A percentile compares a stretch with the other conserved stretches of the same genome.
phyloP scores from a whole-genome alignment of 2,888 invertebrate species.

The Troilus luridus region DNA sequence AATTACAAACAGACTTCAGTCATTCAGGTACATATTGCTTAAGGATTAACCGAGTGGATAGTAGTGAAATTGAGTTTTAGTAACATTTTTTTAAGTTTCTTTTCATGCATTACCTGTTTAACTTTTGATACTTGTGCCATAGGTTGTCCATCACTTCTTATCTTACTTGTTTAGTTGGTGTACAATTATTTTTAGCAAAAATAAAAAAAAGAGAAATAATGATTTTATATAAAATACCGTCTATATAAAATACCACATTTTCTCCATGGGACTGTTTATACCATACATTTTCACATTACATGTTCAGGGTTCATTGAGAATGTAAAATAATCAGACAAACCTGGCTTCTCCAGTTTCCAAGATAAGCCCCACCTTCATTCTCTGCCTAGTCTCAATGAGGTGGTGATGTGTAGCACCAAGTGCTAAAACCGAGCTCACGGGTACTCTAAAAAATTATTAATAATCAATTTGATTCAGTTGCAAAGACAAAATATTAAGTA shows the following conservation, averaged over 20 bases:
- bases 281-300: too few relatives aligned
- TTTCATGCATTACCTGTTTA: too few relatives aligned
- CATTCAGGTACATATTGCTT: too few relatives aligned
- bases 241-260: not conserved
- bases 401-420: constrained; percentile 96
- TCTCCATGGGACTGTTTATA: too few relatives aligned
- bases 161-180: too few relatives aligned
- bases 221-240: not conserved
- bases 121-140: too few relatives aligned
- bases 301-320: not conserved
- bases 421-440: constrained; percentile 86
- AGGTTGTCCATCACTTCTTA: too few relatives aligned
- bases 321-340: constrained; percentile 70
- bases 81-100: too few relatives aligned
- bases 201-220: not conserved
- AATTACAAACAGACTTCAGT: too few relatives aligned
- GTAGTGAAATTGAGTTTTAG: too few relatives aligned
- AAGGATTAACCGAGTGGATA: too few relatives aligned
- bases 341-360: constrained; percentile 97
- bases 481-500: not conserved
- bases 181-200: not conserved
- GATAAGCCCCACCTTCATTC: constrained; percentile 96
- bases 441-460: constrained; percentile 71
- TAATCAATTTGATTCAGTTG: not conserved
- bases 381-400: constrained; percentile 91